These are phyloP conservation scores for Byasa hedistus DNA, from an alignment of 2,888 invertebrate genomes.

Conservation along the genomic window DNA sequence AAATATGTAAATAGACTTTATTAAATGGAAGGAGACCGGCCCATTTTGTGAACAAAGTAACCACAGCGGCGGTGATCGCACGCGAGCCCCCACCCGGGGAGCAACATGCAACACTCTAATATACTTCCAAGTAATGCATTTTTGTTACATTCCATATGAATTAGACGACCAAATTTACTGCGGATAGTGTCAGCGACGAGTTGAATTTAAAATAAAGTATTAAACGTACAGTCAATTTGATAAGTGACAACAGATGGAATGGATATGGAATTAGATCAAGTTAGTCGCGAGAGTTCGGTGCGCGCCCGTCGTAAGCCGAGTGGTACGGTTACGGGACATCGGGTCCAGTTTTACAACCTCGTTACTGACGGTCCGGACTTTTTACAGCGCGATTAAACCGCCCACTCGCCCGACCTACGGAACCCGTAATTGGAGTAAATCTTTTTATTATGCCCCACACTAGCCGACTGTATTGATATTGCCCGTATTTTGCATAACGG, in stretches of 20 bases:
- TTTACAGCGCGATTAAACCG: slow-evolving; percentile 72
- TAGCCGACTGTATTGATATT: slow-evolving; percentile 38
- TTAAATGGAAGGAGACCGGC: slow-evolving; percentile 42
- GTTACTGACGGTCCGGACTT: slow-evolving; percentile 67
- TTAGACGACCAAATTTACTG: not conserved
- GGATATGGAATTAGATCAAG: slow-evolving; percentile 14
- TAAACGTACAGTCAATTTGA: not conserved
- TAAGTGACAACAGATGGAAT: slow-evolving; percentile 13
- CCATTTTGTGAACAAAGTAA: slow-evolving; percentile 35
- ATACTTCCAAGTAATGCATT: slow-evolving; percentile 10
- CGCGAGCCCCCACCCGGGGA: slow-evolving; percentile 41
- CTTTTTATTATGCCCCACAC: slow-evolving; percentile 56
- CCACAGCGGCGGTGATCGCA: slow-evolving; percentile 31
- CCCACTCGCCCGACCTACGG: slow-evolving; percentile 54
- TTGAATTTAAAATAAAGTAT: slow-evolving; percentile 14
- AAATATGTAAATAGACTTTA: slow-evolving; percentile 42
- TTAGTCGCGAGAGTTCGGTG: slow-evolving; percentile 42
- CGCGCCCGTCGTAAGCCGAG: slow-evolving; percentile 45
- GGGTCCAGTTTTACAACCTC: slow-evolving; percentile 62
- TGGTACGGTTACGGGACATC: slow-evolving; percentile 50
- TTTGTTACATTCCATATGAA: slow-evolving; percentile 8
- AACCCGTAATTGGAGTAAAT: slow-evolving; percentile 69
- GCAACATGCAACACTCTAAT: slow-evolving; percentile 5
- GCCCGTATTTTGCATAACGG: slow-evolving; percentile 31
- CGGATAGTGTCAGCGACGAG: not conserved